phyloP scores from a whole-genome alignment of 2,888 invertebrate genomes.

The Augochlorella aurata region DNA sequence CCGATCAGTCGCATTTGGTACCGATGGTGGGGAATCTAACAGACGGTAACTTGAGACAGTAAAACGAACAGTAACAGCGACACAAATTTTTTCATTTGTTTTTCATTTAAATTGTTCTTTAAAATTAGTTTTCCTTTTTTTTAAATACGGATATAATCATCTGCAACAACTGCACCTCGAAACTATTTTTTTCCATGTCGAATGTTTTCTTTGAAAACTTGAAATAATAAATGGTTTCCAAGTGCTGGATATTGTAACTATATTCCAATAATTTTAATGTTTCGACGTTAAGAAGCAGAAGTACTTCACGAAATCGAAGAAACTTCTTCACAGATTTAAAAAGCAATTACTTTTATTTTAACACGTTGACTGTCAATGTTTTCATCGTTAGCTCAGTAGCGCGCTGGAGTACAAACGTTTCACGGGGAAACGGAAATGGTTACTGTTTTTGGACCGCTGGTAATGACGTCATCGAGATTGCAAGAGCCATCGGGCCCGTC shows the following conservation, averaged over 20 bases:
- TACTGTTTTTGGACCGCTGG: background rate
- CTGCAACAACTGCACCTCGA: background rate
- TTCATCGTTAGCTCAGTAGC: background rate
- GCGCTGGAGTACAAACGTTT: too few relatives aligned
- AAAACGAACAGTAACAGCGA: background rate
- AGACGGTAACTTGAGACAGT: background rate
- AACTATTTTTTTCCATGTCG: background rate
- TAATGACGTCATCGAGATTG: too few relatives aligned
- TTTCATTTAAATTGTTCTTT: background rate
- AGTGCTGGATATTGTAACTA: background rate
- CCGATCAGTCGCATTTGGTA: slow-evolving; percentile 10
- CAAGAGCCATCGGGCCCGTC: too few relatives aligned
- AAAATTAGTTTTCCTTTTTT: too few relatives aligned
- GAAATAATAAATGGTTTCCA: background rate
- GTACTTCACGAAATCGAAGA: background rate
- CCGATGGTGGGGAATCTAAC: slow-evolving; percentile 19
- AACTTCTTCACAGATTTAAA: background rate
- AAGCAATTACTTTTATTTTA: background rate
- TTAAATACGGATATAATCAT: background rate
- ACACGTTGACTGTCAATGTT: background rate
- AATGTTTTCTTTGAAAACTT: background rate
- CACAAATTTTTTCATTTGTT: background rate
- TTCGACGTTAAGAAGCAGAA: background rate
- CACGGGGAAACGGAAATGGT: background rate
- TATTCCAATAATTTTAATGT: background rate